These are phyloP conservation scores for Pheosia gnoma DNA, from an alignment of 2,888 invertebrate genomes.

Conservation along the genomic window DNA sequence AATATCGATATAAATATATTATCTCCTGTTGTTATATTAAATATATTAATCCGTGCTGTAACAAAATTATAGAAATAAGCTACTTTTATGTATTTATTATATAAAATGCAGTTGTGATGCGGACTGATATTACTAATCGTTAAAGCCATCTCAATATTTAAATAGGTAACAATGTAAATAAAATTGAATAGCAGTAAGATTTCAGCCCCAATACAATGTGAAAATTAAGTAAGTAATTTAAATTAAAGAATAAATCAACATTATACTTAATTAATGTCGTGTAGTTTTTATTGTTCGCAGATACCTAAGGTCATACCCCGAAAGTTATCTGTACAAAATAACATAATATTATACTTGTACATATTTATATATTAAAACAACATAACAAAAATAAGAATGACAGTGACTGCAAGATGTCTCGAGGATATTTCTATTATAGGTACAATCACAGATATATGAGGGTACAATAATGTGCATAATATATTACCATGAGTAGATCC, in stretches of 20 bases:
- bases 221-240: slow-evolving; percentile 45
- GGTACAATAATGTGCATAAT: no score
- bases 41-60: no score
- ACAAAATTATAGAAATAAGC: slow-evolving; percentile 15
- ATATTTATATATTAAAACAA: no score
- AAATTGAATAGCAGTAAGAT: slow-evolving; percentile 29
- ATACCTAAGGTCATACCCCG: neutral
- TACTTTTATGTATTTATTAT: neutral
- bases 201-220: slow-evolving; percentile 59
- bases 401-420: no score
- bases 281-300: neutral
- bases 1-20: slow-evolving; percentile 7
- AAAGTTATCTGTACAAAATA: neutral
- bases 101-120: slow-evolving; percentile 63
- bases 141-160: slow-evolving; percentile 64
- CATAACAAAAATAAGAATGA: no score
- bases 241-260: slow-evolving; percentile 56
- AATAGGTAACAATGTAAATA: slow-evolving; percentile 55
- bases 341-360: no score
- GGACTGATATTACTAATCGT: slow-evolving; percentile 73
- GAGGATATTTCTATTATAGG: no score
- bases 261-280: neutral
- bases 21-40: slow-evolving; percentile 1
- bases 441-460: no score
- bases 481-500: no score